These are phyloP conservation scores for Lytechinus variegatus DNA, from an alignment of 35 echinoderm and acorn worm species.

Conservation along the genomic window DNA sequence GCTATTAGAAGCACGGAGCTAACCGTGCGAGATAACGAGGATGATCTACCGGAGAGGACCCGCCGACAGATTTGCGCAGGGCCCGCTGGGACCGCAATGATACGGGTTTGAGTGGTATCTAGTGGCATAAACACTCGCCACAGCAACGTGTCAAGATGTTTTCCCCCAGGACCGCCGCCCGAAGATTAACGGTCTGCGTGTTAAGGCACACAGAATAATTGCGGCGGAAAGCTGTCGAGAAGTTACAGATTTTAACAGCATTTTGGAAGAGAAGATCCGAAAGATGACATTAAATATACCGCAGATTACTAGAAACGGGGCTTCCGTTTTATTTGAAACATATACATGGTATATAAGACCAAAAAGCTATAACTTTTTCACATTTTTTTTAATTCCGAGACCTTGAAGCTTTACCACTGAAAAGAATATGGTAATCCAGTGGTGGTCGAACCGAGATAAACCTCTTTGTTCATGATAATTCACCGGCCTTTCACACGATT, in stretches of 20 bases:
- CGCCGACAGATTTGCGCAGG: background rate
- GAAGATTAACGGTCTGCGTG: background rate
- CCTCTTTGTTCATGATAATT: too few species aligned
- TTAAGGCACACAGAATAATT: background rate
- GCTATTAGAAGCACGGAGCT: background rate
- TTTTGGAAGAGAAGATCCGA: background rate
- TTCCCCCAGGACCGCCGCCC: background rate
- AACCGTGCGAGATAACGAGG: slow-evolving; percentile 8
- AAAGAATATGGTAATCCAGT: background rate
- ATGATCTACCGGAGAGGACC: background rate
- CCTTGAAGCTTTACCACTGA: background rate
- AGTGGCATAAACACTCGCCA: slow-evolving; percentile 16
- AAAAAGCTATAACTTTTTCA: background rate
- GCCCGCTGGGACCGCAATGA: background rate
- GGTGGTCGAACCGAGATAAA: background rate
- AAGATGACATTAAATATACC: background rate
- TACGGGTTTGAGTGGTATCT: background rate
- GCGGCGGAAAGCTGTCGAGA: slow-evolving; percentile 5
- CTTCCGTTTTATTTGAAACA: background rate
- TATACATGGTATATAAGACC: background rate
- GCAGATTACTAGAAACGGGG: background rate
- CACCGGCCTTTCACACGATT: too few species aligned
- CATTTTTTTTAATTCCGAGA: background rate
- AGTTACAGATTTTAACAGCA: slow-evolving; percentile 19
- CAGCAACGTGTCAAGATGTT: background rate